Conservation (phyloP, 2,797 vertebrate genomes). For the Cirrhinus mrigala region DNA sequence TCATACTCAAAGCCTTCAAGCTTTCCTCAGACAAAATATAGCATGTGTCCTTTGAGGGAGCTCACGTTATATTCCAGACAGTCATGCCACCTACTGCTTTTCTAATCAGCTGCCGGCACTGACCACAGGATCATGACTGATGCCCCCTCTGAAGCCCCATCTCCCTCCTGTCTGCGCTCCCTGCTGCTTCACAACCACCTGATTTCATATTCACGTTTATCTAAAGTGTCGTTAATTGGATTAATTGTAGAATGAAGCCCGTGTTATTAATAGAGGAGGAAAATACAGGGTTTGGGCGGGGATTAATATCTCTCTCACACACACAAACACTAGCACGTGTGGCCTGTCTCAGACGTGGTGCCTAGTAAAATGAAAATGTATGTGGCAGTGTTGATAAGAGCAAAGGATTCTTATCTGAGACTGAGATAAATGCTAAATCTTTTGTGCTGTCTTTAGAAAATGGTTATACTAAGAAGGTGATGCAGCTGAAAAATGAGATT, state of each 20-base stretch:
- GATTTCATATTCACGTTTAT: slow-evolving; percentile 78
- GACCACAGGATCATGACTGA: slow-evolving; percentile 19
- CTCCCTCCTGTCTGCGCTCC: slow-evolving; percentile 69
- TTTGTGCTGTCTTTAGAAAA: slow-evolving; percentile 14
- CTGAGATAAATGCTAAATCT: slow-evolving; percentile 21
- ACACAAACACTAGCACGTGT: slow-evolving; percentile 3
- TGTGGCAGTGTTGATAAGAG: slow-evolving; percentile 10
- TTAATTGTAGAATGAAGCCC: slow-evolving; percentile 81
- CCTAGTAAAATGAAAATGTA: background rate
- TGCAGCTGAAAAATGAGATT: background rate
- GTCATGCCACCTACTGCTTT: slow-evolving; percentile 42
- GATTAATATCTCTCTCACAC: slow-evolving; percentile 71
- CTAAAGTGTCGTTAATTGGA: slow-evolving; percentile 81
- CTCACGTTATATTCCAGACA: slow-evolving; percentile 37
- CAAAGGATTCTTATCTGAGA: slow-evolving; percentile 20
- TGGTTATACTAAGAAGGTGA: background rate
- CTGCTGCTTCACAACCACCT: slow-evolving; percentile 74
- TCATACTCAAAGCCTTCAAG: slow-evolving; percentile 1
- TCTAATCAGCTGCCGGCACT: slow-evolving; percentile 31
- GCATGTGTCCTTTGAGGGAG: slow-evolving; percentile 8
- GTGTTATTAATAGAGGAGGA: slow-evolving; percentile 83
- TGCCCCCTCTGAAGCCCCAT: slow-evolving; percentile 45
- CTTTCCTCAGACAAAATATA: slow-evolving; percentile 28
- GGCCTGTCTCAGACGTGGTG: background rate
- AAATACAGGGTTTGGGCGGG: slow-evolving; percentile 76